Conservation (phyloP, 2,113 vertebrate genomes). For the Pygoscelis adeliae region DNA sequence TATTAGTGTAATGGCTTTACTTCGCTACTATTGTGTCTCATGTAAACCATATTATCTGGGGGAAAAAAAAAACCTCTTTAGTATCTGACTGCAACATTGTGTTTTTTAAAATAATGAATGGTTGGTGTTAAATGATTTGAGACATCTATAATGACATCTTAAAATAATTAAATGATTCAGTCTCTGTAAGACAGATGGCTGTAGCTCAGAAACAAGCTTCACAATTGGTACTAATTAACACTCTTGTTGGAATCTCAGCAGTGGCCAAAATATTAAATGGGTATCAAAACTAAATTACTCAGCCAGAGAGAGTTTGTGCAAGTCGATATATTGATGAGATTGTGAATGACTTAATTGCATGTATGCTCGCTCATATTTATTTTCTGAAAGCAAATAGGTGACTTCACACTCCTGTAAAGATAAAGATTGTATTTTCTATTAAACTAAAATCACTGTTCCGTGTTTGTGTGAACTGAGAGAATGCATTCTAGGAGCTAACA, state of each 20-base stretch:
- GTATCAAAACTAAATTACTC: slow-evolving; percentile 43
- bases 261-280: slow-evolving; percentile 40
- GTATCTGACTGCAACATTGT: not conserved
- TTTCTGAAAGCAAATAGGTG: slow-evolving; percentile 1
- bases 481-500: not conserved
- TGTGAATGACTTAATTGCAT: not conserved
- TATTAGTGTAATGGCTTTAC: not conserved
- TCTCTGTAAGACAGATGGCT: slow-evolving; percentile 45
- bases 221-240: slow-evolving; percentile 60
- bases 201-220: slow-evolving; percentile 18
- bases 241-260: slow-evolving; percentile 25
- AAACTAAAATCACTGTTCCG: not conserved
- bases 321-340: slow-evolving; percentile 4
- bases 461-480: not conserved
- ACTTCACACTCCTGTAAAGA: not conserved
- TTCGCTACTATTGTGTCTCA: not conserved
- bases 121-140: not conserved
- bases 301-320: not conserved
- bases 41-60: not conserved
- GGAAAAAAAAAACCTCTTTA: not conserved
- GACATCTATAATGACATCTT: slow-evolving; percentile 47
- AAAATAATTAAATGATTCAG: slow-evolving; percentile 45
- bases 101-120: not conserved
- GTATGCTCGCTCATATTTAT: not conserved
- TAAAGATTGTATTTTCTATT: not conserved